Base-by-base conservation (phyloP, 1,140 invertebrate genomes). In the Arctopsyche grandis region DNA sequence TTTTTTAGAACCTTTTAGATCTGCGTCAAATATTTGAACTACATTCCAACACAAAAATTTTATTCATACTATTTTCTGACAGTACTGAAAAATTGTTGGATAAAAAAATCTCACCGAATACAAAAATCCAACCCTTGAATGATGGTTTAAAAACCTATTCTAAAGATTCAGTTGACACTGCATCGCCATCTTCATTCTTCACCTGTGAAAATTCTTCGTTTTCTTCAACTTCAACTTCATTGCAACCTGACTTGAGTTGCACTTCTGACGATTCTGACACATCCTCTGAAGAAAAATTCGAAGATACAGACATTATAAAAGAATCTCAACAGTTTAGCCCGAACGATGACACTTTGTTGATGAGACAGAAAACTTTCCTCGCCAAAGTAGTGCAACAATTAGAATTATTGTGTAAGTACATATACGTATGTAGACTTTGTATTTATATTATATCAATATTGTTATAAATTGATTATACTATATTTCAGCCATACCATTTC, bases 1-100 rank as follows among this genome's bases (percentile, higher is more conserved):
- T 71, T 14, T 10, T 70, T 71, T 14, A 89, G 88, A 88, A 88
- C 78, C 86, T 86, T 73, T 83, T 88, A 12, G 87, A 88, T 69
- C 83, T 89, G 4, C 85, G 86, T 56, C 88, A 88, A 84, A 84
- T 88, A 24, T 87, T 87, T 66, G 86, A 89, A 71, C 77, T 88
- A 21, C 85, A 88, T 69, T 83, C 85, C 0, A 85, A 86, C 80
- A 74, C 85, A 0, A 86, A 88, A 78, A 80, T 88, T 9, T 81
- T 87, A 29, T 87, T 88, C 83, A 66, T 87, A 26, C 83, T 89
- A 5, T 87, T 88, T 83, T 84, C 87, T 0, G 84, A 87, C 80
- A 87, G 85, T 12, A 26, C 24, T 24, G 63, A 66, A 12, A 22
- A 10, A 66, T 24, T 22, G 5, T 26, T 26, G 5, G 10, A 66